These are phyloP conservation scores for Oopsacas minuta DNA, from an alignment of 37 sponge, comb jelly and placozoan genomes.

Conservation along the genomic window DNA sequence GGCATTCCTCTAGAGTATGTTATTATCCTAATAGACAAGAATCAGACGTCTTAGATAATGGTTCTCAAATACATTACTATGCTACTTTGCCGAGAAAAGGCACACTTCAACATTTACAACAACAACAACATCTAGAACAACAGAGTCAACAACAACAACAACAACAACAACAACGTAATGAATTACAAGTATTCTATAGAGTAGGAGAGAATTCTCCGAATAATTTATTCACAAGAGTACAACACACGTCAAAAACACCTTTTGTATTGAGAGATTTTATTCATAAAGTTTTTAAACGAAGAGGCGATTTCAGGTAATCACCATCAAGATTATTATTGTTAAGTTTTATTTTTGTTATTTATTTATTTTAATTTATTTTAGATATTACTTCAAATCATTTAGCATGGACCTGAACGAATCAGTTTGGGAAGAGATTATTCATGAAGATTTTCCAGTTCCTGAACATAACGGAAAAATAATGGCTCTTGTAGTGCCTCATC, in stretches of 20 bases:
- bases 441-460: background rate
- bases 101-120: background rate
- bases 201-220: background rate
- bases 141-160: background rate
- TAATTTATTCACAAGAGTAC: background rate
- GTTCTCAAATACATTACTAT: background rate
- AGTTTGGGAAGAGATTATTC: constrained; percentile 1
- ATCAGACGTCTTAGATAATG: background rate
- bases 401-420: background rate
- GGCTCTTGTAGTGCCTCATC: background rate
- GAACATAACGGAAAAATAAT: background rate
- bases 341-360: background rate
- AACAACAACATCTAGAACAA: too few species aligned
- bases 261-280: background rate
- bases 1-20: background rate
- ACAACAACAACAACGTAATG: background rate
- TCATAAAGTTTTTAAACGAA: constrained; percentile 10
- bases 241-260: background rate
- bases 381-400: background rate
- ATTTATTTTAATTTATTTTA: background rate
- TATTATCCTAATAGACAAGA: background rate
- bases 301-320: background rate
- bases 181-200: background rate
- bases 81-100: background rate
- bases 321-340: background rate